Evolutionary conservation across 2,113 vertebrate species (phyloP).

Genomic region (Fulica atra): DNA sequence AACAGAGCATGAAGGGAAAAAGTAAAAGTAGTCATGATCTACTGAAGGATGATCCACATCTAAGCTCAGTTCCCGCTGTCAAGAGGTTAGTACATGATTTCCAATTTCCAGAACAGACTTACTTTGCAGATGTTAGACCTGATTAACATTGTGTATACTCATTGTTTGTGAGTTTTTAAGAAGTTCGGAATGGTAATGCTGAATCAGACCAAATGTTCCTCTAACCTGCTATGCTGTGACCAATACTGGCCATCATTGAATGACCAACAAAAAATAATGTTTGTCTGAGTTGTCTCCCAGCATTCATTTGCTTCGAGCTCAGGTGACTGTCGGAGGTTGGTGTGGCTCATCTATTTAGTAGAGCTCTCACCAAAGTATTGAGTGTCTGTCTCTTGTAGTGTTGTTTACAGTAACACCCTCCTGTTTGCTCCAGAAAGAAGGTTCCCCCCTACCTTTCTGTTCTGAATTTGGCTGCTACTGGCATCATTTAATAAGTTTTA

Average conservation of each 20-base stretch:
- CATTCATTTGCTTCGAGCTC: not conserved
- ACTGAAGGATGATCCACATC: slow-evolving; percentile 91
- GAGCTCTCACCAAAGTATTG: not conserved
- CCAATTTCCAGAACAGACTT: not conserved
- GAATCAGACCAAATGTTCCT: not conserved
- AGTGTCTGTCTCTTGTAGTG: not conserved
- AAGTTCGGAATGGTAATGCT: not conserved
- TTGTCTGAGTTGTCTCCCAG: not conserved
- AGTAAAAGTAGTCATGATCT: slow-evolving; percentile 98
- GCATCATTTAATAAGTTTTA: not conserved
- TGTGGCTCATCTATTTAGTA: not conserved
- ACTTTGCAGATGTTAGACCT: not conserved
- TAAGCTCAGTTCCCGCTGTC: slow-evolving; percentile 92
- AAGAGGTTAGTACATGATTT: slow-evolving; percentile 78
- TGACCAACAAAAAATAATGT: not conserved
- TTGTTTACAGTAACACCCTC: not conserved
- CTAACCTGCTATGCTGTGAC: not conserved
- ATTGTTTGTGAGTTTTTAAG: not conserved
- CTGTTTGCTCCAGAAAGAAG: not conserved
- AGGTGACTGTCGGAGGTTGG: not conserved
- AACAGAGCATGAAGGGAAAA: slow-evolving; percentile 93
- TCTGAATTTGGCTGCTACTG: not conserved
- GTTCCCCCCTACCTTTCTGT: not conserved
- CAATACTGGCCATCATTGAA: not conserved
- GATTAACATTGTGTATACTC: not conserved